Conservation (phyloP, 92 coral and sea anemone genomes). For the Epizoanthus illoricatus region DNA sequence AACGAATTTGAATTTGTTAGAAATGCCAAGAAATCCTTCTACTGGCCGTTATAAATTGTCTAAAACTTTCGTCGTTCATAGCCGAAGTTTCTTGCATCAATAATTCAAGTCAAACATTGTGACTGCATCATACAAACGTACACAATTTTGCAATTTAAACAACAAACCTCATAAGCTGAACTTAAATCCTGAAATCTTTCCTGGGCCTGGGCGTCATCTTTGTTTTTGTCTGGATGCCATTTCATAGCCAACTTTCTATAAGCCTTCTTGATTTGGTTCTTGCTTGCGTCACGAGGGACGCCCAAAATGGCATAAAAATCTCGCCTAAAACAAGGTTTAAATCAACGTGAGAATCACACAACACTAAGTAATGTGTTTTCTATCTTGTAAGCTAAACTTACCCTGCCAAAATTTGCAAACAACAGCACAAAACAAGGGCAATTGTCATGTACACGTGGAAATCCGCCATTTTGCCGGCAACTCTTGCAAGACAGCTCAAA, state of each 20-base stretch:
- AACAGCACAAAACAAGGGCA: slow-evolving; percentile 72
- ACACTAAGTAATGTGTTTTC: background rate
- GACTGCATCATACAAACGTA: slow-evolving; percentile 20
- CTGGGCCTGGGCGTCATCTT: slow-evolving; percentile 91
- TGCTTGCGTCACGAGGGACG: slow-evolving; percentile 96
- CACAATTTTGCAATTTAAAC: slow-evolving; percentile 2
- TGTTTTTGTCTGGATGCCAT: slow-evolving; percentile 98
- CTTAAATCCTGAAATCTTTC: slow-evolving; percentile 97
- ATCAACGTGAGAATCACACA: background rate
- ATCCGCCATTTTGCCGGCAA: slow-evolving; percentile 68
- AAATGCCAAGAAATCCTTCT: too few species aligned
- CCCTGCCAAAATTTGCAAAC: slow-evolving; percentile 96
- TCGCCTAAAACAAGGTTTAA: slow-evolving; percentile 60
- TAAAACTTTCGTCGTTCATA: background rate
- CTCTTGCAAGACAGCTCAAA: background rate
- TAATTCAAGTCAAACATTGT: slow-evolving; percentile 6
- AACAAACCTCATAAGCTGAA: slow-evolving; percentile 94
- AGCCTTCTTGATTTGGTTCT: slow-evolving; percentile 95
- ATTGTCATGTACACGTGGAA: slow-evolving; percentile 83
- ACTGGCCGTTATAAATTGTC: background rate
- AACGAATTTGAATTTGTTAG: too few species aligned
- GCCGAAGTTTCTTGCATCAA: slow-evolving; percentile 8
- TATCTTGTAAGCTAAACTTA: slow-evolving; percentile 39
- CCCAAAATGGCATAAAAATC: slow-evolving; percentile 97
- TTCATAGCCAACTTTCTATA: slow-evolving; percentile 98